Evolutionary conservation across 2,888 invertebrate species (phyloP).

Genomic region (Hipparchia sbordonii): DNA sequence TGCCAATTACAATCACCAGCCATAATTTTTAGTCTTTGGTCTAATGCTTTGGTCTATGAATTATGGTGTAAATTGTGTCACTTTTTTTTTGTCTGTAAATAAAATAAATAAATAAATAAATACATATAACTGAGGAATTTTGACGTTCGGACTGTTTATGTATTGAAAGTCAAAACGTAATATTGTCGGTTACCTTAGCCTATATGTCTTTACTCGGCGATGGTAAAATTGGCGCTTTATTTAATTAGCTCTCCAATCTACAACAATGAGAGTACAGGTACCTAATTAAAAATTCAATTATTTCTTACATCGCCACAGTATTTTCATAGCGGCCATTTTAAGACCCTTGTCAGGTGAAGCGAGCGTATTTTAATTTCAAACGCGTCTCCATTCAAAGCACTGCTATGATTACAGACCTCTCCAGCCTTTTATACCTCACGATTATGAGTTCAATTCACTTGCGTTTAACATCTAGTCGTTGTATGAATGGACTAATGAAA

Average conservation of each 20-base stretch:
- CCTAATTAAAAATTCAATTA: conserved; percentile 6
- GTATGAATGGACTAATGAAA: conserved; percentile 23
- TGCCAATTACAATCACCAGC: too few species aligned
- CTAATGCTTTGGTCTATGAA: too few species aligned
- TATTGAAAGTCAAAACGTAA: too few species aligned
- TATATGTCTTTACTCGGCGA: too few species aligned
- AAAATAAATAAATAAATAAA: too few species aligned
- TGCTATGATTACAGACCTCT: conserved; percentile 39
- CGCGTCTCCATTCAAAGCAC: conserved; percentile 30
- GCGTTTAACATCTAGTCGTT: conserved; percentile 32
- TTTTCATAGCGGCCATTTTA: conserved; percentile 9
- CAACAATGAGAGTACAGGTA: background rate
- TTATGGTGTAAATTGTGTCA: too few species aligned
- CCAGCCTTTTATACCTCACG: conserved; percentile 36
- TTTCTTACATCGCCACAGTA: conserved; percentile 1
- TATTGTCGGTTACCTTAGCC: too few species aligned
- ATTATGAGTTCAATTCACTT: conserved; percentile 38
- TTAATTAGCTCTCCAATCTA: background rate
- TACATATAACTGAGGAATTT: background rate
- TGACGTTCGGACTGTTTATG: too few species aligned
- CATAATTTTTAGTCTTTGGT: too few species aligned
- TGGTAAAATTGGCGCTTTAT: background rate
- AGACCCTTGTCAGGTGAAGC: conserved; percentile 11
- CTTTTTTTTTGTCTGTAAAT: too few species aligned
- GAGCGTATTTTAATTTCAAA: conserved; percentile 36